Base-by-base conservation (phyloP, 2,888 invertebrate genomes). In the Heterodera filipjevi region DNA sequence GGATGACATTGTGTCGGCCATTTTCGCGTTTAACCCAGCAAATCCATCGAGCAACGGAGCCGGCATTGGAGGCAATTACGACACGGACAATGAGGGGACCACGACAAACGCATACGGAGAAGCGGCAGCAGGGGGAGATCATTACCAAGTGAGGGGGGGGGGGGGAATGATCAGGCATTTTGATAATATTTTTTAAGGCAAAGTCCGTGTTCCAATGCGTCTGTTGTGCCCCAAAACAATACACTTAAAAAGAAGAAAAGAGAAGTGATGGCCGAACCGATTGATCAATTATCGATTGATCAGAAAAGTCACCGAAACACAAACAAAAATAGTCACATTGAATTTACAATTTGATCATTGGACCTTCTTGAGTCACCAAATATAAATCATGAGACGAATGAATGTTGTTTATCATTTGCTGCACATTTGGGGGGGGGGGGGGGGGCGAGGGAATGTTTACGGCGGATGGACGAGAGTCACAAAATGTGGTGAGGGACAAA, bases 1-100 rank as follows among this genome's bases (percentile, higher is more conserved):
- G 83, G 82, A 83, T 53, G 81, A 85, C 73, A 85, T 85, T 71
- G 74, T 77, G 27, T 78, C 81, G 14, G 85, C 84, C 49, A 81
- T 83, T 49, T 83, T 83, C 76, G 59, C 79, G 44, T 83, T 83
- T 72, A 78, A 83, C 53, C 83, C 83, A 22, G 59, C 53, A 64
- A 76, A 79, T 71, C 83, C 84, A 32, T 68, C 82, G 44, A 46
- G n/a, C 59, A 66, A 80, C 59, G 84, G 84, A 35, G 84, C 84
- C n/a, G 82, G 84, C 59, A 59, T 77, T 49, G 71, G 76, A 6
- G 39, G 39, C 6, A 10, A 39, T 22, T 53, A 78, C 78, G 33
- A 19, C n/a, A 30, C 79, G 22, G 30, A 22, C 70, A 46, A 73
- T 59, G 83, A 78, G 33, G 82, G 79, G 39, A 39, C n/a, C n/a